Evolutionary conservation across 2,888 invertebrate species (phyloP).

Genomic region (Amiota minor): DNA sequence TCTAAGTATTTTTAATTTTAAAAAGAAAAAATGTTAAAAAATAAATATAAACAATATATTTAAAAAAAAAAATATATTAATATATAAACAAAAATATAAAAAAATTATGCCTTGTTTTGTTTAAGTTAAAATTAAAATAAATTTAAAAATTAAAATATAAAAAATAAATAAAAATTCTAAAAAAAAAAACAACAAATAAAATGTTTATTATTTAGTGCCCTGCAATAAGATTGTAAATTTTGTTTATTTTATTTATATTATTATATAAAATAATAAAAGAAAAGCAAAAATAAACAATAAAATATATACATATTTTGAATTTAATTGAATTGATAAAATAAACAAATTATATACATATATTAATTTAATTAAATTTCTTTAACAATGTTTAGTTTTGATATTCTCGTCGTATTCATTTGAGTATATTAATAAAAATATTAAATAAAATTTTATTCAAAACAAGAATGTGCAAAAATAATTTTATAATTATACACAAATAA

Average conservation of each 20-base stretch:
- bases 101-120: conserved; percentile 62
- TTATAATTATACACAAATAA: conserved; percentile 1
- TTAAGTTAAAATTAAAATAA: conserved; percentile 57
- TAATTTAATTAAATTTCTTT: conserved; percentile 32
- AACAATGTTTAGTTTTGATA: too few relatives aligned
- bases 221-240: conserved; percentile 70
- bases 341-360: conserved; percentile 50
- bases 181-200: conserved; percentile 37
- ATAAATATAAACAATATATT: conserved; percentile 49
- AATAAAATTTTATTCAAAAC: conserved; percentile 48
- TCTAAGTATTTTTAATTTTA: conserved; percentile 62
- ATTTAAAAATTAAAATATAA: conserved; percentile 36
- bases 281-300: conserved; percentile 34
- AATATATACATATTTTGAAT: conserved; percentile 9
- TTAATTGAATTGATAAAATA: conserved; percentile 30
- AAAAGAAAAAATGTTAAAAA: conserved; percentile 58
- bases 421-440: conserved; percentile 40
- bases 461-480: conserved; percentile 37
- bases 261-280: conserved; percentile 21
- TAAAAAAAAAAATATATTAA: conserved; percentile 43
- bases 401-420: too few relatives aligned
- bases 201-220: conserved; percentile 50
- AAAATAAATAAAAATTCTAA: conserved; percentile 32
- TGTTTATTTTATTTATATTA: conserved; percentile 58
- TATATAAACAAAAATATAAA: conserved; percentile 40